phyloP scores from a whole-genome alignment of 2,888 invertebrate genomes.

The Andrena bicolor region DNA sequence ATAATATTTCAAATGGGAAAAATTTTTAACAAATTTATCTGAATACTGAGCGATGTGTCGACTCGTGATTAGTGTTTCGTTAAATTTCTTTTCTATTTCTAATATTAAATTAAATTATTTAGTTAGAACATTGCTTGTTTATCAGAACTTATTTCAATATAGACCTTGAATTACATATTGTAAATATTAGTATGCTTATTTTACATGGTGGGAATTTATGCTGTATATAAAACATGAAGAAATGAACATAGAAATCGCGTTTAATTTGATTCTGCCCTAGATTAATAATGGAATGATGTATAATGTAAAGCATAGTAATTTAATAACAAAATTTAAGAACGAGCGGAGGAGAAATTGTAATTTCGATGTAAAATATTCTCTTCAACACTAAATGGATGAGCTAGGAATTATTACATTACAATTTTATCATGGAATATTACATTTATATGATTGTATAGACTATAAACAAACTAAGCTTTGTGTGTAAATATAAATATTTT shows the following conservation, averaged over 20 bases:
- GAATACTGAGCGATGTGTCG: constrained; percentile 13
- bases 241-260: constrained; percentile 66
- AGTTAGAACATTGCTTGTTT: constrained; percentile 74
- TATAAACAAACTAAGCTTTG: constrained; percentile 80
- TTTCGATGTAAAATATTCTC: constrained; percentile 84
- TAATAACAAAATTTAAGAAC: constrained; percentile 61
- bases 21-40: constrained; percentile 47
- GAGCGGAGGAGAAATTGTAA: constrained; percentile 75
- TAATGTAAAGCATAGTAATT: constrained; percentile 80
- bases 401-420: constrained; percentile 83
- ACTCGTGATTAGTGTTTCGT: constrained; percentile 39
- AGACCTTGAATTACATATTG: constrained; percentile 74
- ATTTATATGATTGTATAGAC: constrained; percentile 84
- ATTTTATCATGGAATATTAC: constrained; percentile 83
- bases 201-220: constrained; percentile 74
- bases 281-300: constrained; percentile 79
- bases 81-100: constrained; percentile 63
- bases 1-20: constrained; percentile 62
- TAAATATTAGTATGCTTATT: constrained; percentile 81
- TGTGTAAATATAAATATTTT: constrained; percentile 81
- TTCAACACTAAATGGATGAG: constrained; percentile 81
- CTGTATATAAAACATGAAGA: constrained; percentile 73
- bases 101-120: constrained; percentile 75
- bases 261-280: constrained; percentile 78
- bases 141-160: constrained; percentile 70